Conservation (phyloP, 2,888 invertebrate species). For the Ornithoptera alexandrae region DNA sequence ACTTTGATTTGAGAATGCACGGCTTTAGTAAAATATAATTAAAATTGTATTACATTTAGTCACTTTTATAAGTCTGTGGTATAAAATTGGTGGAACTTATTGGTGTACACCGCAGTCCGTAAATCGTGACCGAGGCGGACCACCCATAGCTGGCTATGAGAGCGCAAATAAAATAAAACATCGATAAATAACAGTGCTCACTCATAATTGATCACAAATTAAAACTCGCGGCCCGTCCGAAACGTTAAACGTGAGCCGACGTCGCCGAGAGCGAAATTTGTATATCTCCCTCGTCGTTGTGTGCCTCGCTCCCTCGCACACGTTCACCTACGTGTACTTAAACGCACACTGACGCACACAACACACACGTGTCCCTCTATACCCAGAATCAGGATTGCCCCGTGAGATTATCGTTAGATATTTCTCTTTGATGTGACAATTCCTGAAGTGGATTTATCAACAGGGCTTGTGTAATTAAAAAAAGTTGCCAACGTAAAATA, state of each 20-base stretch:
- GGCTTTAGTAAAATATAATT: too few species aligned
- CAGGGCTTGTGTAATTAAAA: conserved; percentile 7
- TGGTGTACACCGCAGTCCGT: conserved; percentile 63
- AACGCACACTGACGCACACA: conserved; percentile 37
- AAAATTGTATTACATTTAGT: too few species aligned
- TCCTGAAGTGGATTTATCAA: conserved; percentile 20
- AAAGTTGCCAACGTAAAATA: background rate
- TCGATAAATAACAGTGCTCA: conserved; percentile 77
- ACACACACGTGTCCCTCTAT: conserved; percentile 29
- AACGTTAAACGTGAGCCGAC: conserved; percentile 70
- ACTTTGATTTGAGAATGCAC: too few species aligned
- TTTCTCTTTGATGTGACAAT: conserved; percentile 30
- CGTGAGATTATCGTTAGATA: conserved; percentile 32
- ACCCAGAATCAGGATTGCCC: conserved; percentile 38
- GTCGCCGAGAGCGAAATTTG: conserved; percentile 75
- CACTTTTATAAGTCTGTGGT: conserved; percentile 50
- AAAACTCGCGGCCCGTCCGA: conserved; percentile 76
- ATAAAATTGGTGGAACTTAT: conserved; percentile 71
- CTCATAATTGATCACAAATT: conserved; percentile 81
- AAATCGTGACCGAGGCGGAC: conserved; percentile 77
- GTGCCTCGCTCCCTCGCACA: conserved; percentile 36
- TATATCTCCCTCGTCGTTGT: conserved; percentile 41
- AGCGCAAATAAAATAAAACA: conserved; percentile 78
- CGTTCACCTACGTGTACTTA: background rate
- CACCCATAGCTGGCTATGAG: conserved; percentile 73